These are phyloP conservation scores for Molanna angustata DNA, from an alignment of 2,888 invertebrate species.

Conservation along the genomic window DNA sequence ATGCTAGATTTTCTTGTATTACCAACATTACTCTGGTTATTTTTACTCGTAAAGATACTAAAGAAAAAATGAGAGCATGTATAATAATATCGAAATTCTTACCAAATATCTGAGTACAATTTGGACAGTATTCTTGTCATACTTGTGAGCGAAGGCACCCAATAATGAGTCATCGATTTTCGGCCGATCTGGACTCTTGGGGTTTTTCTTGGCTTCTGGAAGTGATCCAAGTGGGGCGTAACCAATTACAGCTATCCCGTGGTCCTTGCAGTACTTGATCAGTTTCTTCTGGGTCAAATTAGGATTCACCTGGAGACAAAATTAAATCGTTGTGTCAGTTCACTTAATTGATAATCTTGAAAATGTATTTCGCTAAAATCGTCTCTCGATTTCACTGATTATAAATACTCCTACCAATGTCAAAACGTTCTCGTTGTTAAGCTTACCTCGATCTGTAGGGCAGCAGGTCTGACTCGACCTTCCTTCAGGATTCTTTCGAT, in stretches of 20 bases:
- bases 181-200: constrained; percentile 41
- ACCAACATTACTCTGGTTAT: too few relatives aligned
- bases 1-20: too few relatives aligned
- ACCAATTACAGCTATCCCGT: constrained; percentile 54
- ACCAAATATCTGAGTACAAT: constrained; percentile 46
- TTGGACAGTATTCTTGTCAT: constrained; percentile 48
- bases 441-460: constrained; percentile 28
- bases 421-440: background rate
- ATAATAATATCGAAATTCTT: too few relatives aligned
- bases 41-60: too few relatives aligned
- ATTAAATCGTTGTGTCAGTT: too few relatives aligned
- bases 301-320: constrained; percentile 45
- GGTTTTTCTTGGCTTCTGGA: constrained; percentile 36
- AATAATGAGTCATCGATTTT: constrained; percentile 43
- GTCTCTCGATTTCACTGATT: too few relatives aligned
- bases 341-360: too few relatives aligned
- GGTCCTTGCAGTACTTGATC: constrained; percentile 53
- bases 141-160: constrained; percentile 43
- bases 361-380: too few relatives aligned
- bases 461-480: constrained; percentile 51
- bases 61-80: too few relatives aligned
- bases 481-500: constrained; percentile 54
- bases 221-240: constrained; percentile 58
- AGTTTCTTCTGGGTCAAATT: constrained; percentile 58
- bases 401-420: too few relatives aligned